phyloP scores from a whole-genome alignment of 23 tunicate genomes.

The Oikopleura vanhoeffeni region DNA sequence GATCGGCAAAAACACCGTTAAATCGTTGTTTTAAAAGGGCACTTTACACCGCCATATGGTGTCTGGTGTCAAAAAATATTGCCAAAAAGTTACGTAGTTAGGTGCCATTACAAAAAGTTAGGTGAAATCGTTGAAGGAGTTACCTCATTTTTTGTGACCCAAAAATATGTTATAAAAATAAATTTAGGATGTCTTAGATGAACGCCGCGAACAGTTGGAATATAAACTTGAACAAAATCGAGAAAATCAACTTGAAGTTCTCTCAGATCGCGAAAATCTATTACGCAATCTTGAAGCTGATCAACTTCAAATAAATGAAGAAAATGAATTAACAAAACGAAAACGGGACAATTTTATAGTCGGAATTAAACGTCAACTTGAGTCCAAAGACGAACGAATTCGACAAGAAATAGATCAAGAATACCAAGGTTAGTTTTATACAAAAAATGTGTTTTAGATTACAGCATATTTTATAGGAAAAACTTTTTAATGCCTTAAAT shows the following conservation, averaged over 20 bases:
- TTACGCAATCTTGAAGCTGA: background rate
- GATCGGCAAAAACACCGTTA: no score
- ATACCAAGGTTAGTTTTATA: no score
- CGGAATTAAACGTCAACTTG: background rate
- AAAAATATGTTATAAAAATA: background rate
- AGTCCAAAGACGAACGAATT: background rate
- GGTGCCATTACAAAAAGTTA: no score
- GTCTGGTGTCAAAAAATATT: no score
- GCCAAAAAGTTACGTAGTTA: no score
- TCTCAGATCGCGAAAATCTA: background rate
- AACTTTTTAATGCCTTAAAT: no score
- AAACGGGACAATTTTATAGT: background rate
- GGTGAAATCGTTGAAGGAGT: no score
- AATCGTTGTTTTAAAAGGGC: no score
- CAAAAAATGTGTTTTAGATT: no score
- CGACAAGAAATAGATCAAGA: slow-evolving; percentile 3
- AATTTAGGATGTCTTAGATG: background rate
- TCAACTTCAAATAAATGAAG: background rate
- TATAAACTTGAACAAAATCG: background rate
- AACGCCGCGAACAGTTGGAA: background rate
- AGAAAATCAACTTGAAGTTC: background rate
- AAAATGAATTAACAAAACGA: background rate
- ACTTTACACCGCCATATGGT: no score
- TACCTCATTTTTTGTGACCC: no score
- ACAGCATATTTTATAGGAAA: no score